Base-by-base conservation (phyloP, 2,888 invertebrate genomes). In the Lasioglossum marginatum region DNA sequence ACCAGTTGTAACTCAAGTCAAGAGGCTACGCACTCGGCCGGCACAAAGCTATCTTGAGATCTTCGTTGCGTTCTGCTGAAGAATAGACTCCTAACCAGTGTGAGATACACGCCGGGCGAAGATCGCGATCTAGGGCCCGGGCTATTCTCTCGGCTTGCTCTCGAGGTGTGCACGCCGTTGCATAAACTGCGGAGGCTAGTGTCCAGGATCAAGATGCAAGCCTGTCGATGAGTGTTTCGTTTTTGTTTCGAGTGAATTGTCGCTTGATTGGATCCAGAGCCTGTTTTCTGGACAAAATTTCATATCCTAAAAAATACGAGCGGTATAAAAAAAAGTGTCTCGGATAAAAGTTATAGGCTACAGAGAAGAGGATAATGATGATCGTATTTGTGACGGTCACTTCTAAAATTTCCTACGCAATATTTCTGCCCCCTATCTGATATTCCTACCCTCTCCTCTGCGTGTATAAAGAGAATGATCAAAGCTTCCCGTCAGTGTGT, bases 1-100 rank as follows among this genome's bases (percentile, higher is more conserved):
- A 90, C 92, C 92, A 88, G 90, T 90, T 90, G 92, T 93, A 93
- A 93, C 91, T 93, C 91, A 92, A 93, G 92, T 91, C 91, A 92
- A 90, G 91, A 87, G 91, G 91, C 92, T 89, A 91, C 92, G 90
- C 90, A 92, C 91, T 91, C 88, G 90, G 88, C 87, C 88, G 87
- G 82, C 86, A 92, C 92, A 92, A 93, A 93, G 93, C 93, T 92
- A 93, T 93, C 93, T 91, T 79, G 83, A 82, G 90, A 93, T 92
- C 93, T 92, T 87, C 87, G 89, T 87, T 90, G 92, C 92, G 91
- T 92, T 91, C 92, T 91, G 91, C 91, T 91, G 89, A 90, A 91
- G 91, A 91, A 91, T 91, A 91, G 91, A 89, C 89, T 91, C 89
- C 89, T 89, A 87, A 90, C 86, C 86, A 87, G 90, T 88, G 91